Percentiles rank a stretch among this genome's conserved stretches.
phyloP scores from a whole-genome alignment of 92 coral and sea anemone genomes.

The Galaxea fascicularis region DNA sequence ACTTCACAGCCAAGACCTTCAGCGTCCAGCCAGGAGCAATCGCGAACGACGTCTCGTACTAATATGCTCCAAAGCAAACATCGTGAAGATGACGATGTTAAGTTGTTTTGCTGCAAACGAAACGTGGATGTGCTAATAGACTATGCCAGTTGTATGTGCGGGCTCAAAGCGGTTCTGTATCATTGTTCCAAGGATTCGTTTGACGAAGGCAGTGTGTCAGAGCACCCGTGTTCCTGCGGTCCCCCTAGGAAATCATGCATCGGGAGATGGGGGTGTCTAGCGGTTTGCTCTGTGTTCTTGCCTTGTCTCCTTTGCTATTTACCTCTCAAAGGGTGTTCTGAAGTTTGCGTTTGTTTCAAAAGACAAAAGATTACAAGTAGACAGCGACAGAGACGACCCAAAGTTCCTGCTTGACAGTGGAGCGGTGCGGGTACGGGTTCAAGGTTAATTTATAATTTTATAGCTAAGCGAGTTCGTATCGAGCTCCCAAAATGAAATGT shows the following conservation, averaged over 20 bases:
- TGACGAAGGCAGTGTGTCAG: constrained; percentile 85
- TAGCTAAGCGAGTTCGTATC: constrained; percentile 69
- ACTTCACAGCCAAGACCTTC: constrained; percentile 51
- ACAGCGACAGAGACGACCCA: constrained; percentile 60
- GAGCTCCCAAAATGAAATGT: constrained; percentile 59
- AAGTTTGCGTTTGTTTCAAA: constrained; percentile 80
- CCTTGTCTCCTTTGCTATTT: constrained; percentile 94
- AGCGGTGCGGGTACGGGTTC: neutral
- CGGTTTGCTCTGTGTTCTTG: constrained; percentile 79
- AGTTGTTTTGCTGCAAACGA: constrained; percentile 84
- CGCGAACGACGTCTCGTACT: constrained; percentile 24
- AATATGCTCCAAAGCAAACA: constrained; percentile 62
- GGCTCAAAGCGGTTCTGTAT: constrained; percentile 91
- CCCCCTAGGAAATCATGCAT: constrained; percentile 80
- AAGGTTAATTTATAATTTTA: constrained; percentile 79
- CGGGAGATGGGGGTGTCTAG: constrained; percentile 92
- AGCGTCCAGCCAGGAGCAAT: constrained; percentile 31
- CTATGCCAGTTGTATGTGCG: constrained; percentile 93
- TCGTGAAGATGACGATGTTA: constrained; percentile 74
- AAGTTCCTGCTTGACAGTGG: constrained; percentile 47
- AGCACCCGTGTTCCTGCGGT: constrained; percentile 91
- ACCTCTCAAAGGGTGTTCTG: constrained; percentile 89
- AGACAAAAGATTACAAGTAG: constrained; percentile 68
- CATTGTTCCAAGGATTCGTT: constrained; percentile 94
- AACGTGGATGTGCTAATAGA: constrained; percentile 82